phyloP scores from a whole-genome alignment of 2,888 invertebrate genomes.

The Sialis fuliginosa region DNA sequence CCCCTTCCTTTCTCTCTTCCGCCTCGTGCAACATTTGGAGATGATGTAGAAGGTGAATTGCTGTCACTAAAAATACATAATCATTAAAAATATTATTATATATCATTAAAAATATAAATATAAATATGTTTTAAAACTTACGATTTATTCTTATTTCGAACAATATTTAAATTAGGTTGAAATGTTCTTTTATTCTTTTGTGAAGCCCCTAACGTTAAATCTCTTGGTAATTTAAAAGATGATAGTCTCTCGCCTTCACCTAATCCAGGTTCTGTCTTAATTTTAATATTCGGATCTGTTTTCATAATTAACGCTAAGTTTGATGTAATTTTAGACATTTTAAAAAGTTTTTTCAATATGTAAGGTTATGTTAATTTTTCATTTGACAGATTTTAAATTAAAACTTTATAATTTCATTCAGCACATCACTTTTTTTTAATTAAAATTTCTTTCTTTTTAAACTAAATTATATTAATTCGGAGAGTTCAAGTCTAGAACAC shows the following conservation, averaged over 20 bases:
- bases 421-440: too few species aligned
- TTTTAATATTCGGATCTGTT: constrained; percentile 1
- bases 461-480: too few species aligned
- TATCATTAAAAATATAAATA: not conserved
- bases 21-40: not conserved
- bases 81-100: not conserved
- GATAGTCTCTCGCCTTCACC: constrained; percentile 20
- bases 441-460: too few species aligned
- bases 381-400: too few species aligned
- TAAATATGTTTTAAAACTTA: constrained; percentile 12
- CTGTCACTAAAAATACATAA: not conserved
- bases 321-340: not conserved
- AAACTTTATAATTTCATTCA: too few species aligned
- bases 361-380: too few species aligned
- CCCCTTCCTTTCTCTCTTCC: not conserved
- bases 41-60: not conserved
- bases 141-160: constrained; percentile 39
- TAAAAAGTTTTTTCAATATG: too few species aligned
- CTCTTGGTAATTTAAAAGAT: constrained; percentile 35
- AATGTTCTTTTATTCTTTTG: constrained; percentile 34
- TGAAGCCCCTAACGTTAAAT: constrained; percentile 33
- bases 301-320: not conserved
- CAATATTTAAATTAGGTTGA: constrained; percentile 38
- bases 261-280: constrained; percentile 5
- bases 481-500: too few species aligned